Conservation (phyloP, 2,888 invertebrate genomes). For the Xestobium rufovillosum region DNA sequence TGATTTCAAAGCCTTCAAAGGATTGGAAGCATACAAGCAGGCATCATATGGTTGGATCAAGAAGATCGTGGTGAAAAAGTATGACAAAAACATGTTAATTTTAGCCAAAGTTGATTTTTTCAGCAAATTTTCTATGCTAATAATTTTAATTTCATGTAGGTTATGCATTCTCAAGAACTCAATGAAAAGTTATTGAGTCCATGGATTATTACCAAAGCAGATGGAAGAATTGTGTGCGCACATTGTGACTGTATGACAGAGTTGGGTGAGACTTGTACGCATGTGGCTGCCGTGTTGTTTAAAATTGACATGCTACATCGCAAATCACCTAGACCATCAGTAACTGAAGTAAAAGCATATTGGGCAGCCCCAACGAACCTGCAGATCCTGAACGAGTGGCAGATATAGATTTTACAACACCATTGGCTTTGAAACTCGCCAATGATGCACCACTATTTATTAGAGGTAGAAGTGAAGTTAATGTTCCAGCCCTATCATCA, state of each 20-base stretch:
- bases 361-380: slow-evolving; percentile 9
- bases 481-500: too few relatives aligned
- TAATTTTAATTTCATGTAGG: slow-evolving; percentile 12
- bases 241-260: slow-evolving; percentile 16
- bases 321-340: slow-evolving; percentile 2
- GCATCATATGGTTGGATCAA: slow-evolving; percentile 5
- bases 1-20: slow-evolving; percentile 2
- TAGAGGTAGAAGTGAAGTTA: too few relatives aligned
- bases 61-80: slow-evolving; percentile 3
- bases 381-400: background rate
- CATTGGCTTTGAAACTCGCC: background rate
- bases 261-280: slow-evolving; percentile 14
- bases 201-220: slow-evolving; percentile 11
- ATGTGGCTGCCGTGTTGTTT: slow-evolving; percentile 15
- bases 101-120: slow-evolving; percentile 5
- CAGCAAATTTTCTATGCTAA: slow-evolving; percentile 1
- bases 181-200: slow-evolving; percentile 12
- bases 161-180: slow-evolving; percentile 15
- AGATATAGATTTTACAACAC: background rate
- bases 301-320: slow-evolving; percentile 5
- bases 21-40: slow-evolving; percentile 7
- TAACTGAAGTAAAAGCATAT: slow-evolving; percentile 9
- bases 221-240: slow-evolving; percentile 8
- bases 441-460: too few relatives aligned
- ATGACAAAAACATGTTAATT: slow-evolving; percentile 1